Percentiles rank a stretch among this genome's conserved stretches.
These are phyloP conservation scores for Channallabes apus DNA, from an alignment of 2,797 vertebrate species.

Conservation along the genomic window DNA sequence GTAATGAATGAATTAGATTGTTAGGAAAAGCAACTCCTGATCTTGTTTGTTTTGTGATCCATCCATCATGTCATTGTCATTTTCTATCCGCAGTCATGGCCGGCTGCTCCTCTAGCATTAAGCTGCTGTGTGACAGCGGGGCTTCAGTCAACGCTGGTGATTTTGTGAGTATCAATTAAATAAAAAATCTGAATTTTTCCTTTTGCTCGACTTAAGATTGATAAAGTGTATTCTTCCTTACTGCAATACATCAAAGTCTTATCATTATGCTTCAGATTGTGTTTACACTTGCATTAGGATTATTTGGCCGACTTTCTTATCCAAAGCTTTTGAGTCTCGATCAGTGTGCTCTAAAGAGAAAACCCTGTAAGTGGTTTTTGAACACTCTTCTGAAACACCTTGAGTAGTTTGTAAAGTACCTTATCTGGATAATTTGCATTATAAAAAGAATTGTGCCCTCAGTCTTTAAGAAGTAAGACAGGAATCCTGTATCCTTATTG, in stretches of 20 bases:
- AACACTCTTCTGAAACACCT: background rate
- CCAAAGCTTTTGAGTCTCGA: background rate
- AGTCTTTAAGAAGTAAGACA: background rate
- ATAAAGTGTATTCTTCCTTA: background rate
- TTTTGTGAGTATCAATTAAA: constrained; percentile 75
- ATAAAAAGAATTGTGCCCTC: background rate
- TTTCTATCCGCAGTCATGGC: constrained; percentile 84
- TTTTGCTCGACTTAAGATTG: background rate
- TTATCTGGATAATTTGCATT: background rate
- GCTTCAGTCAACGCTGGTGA: constrained; percentile 87
- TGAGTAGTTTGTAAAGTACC: background rate
- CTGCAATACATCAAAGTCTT: background rate
- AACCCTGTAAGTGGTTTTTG: background rate
- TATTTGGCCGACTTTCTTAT: background rate
- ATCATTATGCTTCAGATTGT: background rate
- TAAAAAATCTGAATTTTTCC: background rate
- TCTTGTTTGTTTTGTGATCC: background rate
- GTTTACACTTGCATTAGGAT: background rate
- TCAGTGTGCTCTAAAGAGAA: background rate
- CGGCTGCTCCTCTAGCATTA: constrained; percentile 89
- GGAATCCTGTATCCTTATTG: background rate
- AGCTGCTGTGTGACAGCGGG: constrained; percentile 91
- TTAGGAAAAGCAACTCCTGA: background rate
- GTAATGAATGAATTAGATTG: background rate
- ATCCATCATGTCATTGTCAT: background rate